Percentiles rank a stretch among this genome's conserved stretches.
phyloP scores from a whole-genome alignment of 2,888 invertebrate species.

The Cotesia congregata region DNA sequence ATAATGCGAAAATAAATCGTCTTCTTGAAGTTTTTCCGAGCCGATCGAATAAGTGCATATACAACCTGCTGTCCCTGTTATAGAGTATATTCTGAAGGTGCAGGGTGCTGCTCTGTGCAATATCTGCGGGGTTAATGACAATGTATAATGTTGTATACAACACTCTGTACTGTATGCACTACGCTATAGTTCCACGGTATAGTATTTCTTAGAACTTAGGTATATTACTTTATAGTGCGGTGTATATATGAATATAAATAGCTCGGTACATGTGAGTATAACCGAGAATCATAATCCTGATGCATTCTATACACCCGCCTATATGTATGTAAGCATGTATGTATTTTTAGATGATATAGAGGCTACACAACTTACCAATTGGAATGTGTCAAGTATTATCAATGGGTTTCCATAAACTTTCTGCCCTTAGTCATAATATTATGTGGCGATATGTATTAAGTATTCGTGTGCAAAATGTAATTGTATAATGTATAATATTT shows the following conservation, averaged over 20 bases:
- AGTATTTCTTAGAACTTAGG: constrained; percentile 18
- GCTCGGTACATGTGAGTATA: constrained; percentile 29
- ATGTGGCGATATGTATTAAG: background rate
- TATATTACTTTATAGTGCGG: constrained; percentile 1
- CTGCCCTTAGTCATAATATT: background rate
- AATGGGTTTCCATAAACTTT: constrained; percentile 6
- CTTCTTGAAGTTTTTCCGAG: constrained; percentile 28
- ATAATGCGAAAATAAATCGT: constrained; percentile 35
- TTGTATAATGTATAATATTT: too few relatives aligned
- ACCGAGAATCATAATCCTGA: constrained; percentile 33
- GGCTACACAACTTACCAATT: constrained; percentile 22
- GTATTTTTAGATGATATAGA: background rate
- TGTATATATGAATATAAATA: constrained; percentile 14
- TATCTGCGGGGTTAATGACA: background rate
- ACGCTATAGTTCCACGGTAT: background rate
- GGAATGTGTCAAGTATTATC: constrained; percentile 26
- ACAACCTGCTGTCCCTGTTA: background rate
- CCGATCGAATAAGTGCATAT: constrained; percentile 31
- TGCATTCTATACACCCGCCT: constrained; percentile 28
- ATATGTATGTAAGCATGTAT: background rate
- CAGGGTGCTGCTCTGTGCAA: background rate
- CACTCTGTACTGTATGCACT: background rate
- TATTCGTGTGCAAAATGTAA: background rate
- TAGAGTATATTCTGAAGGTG: background rate
- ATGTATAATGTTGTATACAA: background rate